These are phyloP conservation scores for Gallirallus australis DNA, from an alignment of 2,797 vertebrate genomes.

Conservation along the genomic window DNA sequence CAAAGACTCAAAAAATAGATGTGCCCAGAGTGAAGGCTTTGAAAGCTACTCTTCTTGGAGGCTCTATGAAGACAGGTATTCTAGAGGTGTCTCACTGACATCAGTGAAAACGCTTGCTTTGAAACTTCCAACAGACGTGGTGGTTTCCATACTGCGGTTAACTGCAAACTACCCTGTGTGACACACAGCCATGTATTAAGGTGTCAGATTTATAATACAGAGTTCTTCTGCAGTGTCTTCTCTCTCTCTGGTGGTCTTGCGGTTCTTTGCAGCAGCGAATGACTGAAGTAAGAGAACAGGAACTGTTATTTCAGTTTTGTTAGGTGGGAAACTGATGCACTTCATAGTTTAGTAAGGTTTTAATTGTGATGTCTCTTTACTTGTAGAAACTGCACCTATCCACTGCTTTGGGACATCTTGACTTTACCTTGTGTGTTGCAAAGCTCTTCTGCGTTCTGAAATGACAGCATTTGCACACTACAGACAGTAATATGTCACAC, in stretches of 20 bases:
- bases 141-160: not conserved
- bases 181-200: not conserved
- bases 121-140: not conserved
- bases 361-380: not conserved
- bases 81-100: not conserved
- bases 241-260: not conserved
- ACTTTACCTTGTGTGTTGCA: not conserved
- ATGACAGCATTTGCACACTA: not conserved
- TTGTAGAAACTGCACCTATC: not conserved
- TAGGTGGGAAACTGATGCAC: not conserved
- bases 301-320: not conserved
- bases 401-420: not conserved
- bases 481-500: not conserved
- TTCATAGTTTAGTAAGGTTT: not conserved
- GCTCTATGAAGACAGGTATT: not conserved
- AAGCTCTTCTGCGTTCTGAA: not conserved
- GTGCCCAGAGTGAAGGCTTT: not conserved
- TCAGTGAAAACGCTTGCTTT: not conserved
- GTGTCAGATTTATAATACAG: not conserved
- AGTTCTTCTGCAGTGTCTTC: not conserved
- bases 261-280: not conserved
- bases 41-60: conserved; percentile 8
- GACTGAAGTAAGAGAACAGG: not conserved
- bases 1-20: not conserved
- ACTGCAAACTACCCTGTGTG: not conserved